Base-by-base conservation (phyloP, 2,888 invertebrate species). In the Gerris lacustris region DNA sequence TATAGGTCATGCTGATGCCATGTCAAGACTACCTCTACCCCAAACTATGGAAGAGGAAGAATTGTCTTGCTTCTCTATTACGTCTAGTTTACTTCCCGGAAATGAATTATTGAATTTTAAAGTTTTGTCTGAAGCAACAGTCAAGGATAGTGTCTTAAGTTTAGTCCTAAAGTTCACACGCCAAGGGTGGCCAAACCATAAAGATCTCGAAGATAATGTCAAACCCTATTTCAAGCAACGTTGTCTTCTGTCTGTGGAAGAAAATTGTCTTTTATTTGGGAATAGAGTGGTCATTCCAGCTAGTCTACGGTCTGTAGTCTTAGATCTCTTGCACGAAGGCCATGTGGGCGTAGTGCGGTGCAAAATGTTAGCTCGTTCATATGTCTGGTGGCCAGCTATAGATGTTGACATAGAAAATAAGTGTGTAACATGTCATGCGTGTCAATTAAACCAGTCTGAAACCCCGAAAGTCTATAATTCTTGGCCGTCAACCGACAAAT, bases 1-100 rank as follows among this genome's bases (percentile, higher is more conserved):
- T 69, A n/a, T 70, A 31, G 66, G 62, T 15, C 63, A 69, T 66
- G 72, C 69, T 2, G 69, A 71, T 66, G 71, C 66, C 47, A 44
- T 71, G 66, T 71, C 71, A 17, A 44, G 69, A 55, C 44, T 71
- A 55, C 69, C 71, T 31, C 45, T 67, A 15, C n/a, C 64, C 0
- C n/a, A 66, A 0, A 15, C 66, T 18, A 31, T 55, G 5, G 70
- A 67, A 7, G 66, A 44, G 44, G 66, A 64, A 11, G 66, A 64
- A 6, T 15, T 55, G 55, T 55, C 55, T 55, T 55, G 62, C 18
- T 43, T 47, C 11, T 11, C 47, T 68, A 7, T 47, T 43, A n/a
- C 68, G 15, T n/a, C 18, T 68, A 43, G 7, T 17, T 11, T 67
- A 15, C 45, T 67, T 68, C 7, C 55, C 11, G 18, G 47, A 6